Evolutionary conservation across 1,140 invertebrate species (phyloP).

Genomic region (Drosophila dunni): DNA sequence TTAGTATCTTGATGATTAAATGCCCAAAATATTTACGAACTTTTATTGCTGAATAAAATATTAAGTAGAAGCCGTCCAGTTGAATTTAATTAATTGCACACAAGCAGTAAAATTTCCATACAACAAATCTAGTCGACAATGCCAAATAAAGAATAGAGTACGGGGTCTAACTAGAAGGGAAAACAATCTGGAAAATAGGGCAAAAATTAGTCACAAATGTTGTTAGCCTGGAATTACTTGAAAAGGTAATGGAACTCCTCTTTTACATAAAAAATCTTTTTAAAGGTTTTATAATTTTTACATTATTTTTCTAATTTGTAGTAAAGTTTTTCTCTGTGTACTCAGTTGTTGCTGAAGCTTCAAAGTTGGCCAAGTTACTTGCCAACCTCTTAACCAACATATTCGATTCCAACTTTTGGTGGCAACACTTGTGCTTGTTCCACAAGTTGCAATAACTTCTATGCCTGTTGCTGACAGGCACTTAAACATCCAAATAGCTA

Average conservation of each 20-base stretch:
- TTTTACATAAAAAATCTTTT: too few species aligned
- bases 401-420: conserved; percentile 20
- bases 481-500: conserved; percentile 23
- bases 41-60: conserved; percentile 59
- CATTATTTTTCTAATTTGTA: too few species aligned
- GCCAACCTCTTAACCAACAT: conserved; percentile 1
- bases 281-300: too few species aligned
- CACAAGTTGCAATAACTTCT: conserved; percentile 47
- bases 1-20: conserved; percentile 50
- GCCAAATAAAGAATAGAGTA: background rate
- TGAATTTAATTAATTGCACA: conserved; percentile 31
- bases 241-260: too few species aligned
- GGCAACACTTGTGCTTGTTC: conserved; percentile 57
- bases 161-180: too few species aligned
- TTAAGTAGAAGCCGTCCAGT: conserved; percentile 9
- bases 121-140: background rate
- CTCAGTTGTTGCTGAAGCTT: conserved; percentile 5
- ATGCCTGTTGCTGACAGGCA: conserved; percentile 71
- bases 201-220: too few species aligned
- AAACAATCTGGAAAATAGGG: too few species aligned
- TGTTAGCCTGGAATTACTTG: too few species aligned
- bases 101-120: background rate
- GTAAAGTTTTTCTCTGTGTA: background rate
- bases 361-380: background rate
- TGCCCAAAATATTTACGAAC: conserved; percentile 63